phyloP scores from a whole-genome alignment of 2,888 invertebrate species.

The Galerucella nymphaeae region DNA sequence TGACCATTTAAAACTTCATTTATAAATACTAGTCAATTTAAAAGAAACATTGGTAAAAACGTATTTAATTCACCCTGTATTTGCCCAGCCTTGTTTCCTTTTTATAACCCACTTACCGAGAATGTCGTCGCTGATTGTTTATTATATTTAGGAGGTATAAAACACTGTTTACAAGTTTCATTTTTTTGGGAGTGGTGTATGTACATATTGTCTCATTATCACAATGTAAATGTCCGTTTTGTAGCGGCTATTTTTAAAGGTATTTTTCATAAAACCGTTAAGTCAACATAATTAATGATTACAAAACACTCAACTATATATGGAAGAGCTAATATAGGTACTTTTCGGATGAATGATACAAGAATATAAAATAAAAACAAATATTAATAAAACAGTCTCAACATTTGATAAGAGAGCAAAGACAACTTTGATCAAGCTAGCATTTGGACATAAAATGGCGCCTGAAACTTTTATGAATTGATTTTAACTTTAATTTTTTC shows the following conservation, averaged over 20 bases:
- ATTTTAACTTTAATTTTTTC: no score
- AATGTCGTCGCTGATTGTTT: conserved; percentile 6
- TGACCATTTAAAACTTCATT: no score
- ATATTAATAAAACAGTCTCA: no score
- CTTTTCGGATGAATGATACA: no score
- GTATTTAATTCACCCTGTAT: not conserved
- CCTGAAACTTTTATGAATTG: no score
- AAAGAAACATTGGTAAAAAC: no score
- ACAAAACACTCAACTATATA: not conserved
- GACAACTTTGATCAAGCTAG: no score
- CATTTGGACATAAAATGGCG: no score
- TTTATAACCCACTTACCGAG: not conserved
- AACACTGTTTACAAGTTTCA: not conserved
- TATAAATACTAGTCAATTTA: no score
- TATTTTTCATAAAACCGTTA: not conserved
- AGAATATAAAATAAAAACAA: not conserved
- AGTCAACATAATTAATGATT: not conserved
- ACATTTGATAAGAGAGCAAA: no score
- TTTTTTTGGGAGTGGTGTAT: not conserved
- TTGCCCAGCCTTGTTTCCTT: not conserved
- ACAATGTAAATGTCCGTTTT: not conserved
- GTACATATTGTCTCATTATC: conserved; percentile 4
- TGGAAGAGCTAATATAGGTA: no score
- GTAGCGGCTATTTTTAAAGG: not conserved
- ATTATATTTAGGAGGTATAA: not conserved